Percentiles rank a stretch among this genome's conserved stretches.
Evolutionary conservation across 2,113 vertebrate genomes (phyloP).

Genomic region (Sisor rabdophorus): DNA sequence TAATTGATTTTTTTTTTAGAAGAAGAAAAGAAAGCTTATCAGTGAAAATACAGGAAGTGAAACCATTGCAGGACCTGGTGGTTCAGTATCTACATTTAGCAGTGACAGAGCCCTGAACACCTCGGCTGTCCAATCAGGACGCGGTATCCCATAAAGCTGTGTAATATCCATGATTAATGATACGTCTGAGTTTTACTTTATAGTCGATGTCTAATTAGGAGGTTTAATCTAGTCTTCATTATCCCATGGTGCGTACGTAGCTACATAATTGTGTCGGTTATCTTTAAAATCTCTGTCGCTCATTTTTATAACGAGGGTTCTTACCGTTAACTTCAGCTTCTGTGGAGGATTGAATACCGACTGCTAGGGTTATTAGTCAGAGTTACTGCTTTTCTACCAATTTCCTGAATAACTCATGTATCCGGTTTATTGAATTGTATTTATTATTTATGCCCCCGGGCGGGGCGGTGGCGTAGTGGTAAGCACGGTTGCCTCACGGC

Average conservation of each 20-base stretch:
- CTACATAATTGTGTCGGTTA: slow-evolving; percentile 4
- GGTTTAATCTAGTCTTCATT: not conserved
- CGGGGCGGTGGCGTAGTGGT: too few species aligned
- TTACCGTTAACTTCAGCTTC: not conserved
- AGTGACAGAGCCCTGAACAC: not conserved
- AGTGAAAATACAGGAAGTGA: not conserved
- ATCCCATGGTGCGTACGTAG: not conserved
- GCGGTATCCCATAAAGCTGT: not conserved
- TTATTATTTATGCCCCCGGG: too few species aligned
- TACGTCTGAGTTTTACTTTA: not conserved
- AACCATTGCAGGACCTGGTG: not conserved
- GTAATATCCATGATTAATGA: slow-evolving; percentile 16
- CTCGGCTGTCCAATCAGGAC: not conserved
- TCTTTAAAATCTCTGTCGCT: not conserved
- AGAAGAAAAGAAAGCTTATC: not conserved
- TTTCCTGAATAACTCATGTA: too few species aligned
- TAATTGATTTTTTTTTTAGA: not conserved
- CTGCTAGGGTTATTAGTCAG: too few species aligned
- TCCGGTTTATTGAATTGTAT: too few species aligned
- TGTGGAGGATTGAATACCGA: not conserved
- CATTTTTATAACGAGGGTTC: not conserved
- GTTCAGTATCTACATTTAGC: not conserved
- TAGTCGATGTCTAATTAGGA: not conserved
- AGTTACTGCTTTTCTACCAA: too few species aligned
- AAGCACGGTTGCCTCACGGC: too few species aligned